Conservation (phyloP, 1,140 invertebrate species). For the Penaeus japonicus region DNA sequence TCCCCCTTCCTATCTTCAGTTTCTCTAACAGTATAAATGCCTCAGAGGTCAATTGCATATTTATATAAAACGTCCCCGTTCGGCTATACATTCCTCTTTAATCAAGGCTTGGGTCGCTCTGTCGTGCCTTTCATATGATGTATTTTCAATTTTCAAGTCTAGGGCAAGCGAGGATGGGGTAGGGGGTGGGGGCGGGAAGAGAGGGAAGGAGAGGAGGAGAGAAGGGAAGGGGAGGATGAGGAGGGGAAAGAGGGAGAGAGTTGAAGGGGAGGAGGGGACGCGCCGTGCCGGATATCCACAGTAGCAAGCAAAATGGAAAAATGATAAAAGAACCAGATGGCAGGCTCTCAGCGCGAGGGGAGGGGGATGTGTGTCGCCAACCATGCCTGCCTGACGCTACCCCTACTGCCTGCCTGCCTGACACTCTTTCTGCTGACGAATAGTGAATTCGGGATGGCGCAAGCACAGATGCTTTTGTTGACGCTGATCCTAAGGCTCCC, state of each 20-base stretch:
- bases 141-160: constrained; percentile 55
- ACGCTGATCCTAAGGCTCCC: too few species aligned
- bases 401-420: constrained; percentile 38
- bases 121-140: constrained; percentile 49
- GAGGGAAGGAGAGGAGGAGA: too few species aligned
- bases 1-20: constrained; percentile 31
- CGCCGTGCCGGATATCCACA: constrained; percentile 36
- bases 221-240: too few species aligned
- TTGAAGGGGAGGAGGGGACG: too few species aligned
- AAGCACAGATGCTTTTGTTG: too few species aligned
- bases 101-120: constrained; percentile 39
- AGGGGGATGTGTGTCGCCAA: neutral
- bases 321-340: constrained; percentile 55
- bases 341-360: constrained; percentile 37
- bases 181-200: too few species aligned
- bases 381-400: constrained; percentile 40
- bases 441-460: too few species aligned
- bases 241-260: too few species aligned
- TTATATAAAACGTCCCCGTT: constrained; percentile 49
- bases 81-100: constrained; percentile 53
- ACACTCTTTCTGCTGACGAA: neutral
- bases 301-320: constrained; percentile 55
- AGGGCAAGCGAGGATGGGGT: constrained; percentile 35
- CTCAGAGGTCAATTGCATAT: constrained; percentile 53
- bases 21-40: constrained; percentile 41